Percentiles rank a stretch among this genome's conserved stretches.
These are phyloP conservation scores for Eupithecia subfuscata DNA, from an alignment of 2,888 invertebrate genomes.

Conservation along the genomic window DNA sequence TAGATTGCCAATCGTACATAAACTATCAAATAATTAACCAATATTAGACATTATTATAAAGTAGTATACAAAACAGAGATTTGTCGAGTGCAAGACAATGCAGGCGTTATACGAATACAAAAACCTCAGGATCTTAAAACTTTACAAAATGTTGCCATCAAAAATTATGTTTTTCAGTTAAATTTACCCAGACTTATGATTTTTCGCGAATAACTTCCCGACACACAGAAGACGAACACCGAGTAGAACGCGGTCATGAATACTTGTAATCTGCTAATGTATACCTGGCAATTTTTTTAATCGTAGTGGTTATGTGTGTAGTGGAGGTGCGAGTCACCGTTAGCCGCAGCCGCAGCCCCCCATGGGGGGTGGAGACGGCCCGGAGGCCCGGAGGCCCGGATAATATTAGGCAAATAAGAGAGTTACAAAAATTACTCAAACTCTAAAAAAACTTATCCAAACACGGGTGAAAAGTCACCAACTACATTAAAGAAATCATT, in stretches of 20 bases:
- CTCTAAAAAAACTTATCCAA: too few species aligned
- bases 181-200: background rate
- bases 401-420: too few species aligned
- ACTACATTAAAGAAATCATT: too few species aligned
- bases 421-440: too few species aligned
- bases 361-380: conserved; percentile 72
- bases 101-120: background rate
- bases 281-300: background rate
- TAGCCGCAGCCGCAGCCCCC: conserved; percentile 76
- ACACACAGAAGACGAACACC: background rate
- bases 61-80: background rate
- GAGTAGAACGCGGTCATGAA: background rate
- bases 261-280: background rate
- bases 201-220: background rate
- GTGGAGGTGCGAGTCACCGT: conserved; percentile 13
- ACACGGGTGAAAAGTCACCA: too few species aligned
- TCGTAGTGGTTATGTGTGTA: background rate
- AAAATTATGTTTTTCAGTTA: background rate
- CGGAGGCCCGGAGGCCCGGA: too few species aligned
- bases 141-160: background rate
- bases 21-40: background rate
- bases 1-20: background rate
- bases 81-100: background rate
- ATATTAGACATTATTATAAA: background rate
- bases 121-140: background rate